phyloP scores from a whole-genome alignment of 2,113 vertebrate species.

The Geococcyx californianus region DNA sequence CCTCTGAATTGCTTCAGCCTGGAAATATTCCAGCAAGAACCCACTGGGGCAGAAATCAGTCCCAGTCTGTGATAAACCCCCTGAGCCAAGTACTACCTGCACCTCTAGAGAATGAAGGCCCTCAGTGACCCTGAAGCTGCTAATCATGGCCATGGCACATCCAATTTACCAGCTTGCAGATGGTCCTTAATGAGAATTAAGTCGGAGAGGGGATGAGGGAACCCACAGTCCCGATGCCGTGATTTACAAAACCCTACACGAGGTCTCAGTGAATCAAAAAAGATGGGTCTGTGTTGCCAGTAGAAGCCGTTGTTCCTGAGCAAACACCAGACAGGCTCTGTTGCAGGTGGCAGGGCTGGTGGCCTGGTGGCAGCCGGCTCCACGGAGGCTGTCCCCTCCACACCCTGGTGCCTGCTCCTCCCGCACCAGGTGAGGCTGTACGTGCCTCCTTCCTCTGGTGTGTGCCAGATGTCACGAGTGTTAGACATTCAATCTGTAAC shows the following conservation, averaged over 20 bases:
- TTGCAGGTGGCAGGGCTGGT: background rate
- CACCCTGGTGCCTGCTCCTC: background rate
- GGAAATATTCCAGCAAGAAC: background rate
- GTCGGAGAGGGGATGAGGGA: background rate
- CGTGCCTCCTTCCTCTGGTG: background rate
- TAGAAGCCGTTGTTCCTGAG: background rate
- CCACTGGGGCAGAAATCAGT: background rate
- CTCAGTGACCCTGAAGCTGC: background rate
- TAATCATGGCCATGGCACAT: background rate
- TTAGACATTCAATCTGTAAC: slow-evolving; percentile 13
- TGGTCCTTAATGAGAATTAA: background rate
- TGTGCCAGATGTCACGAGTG: background rate
- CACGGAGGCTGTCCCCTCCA: rapidly evolving
- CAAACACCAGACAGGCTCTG: background rate
- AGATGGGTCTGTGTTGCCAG: background rate
- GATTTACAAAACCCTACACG: background rate
- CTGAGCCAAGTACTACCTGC: background rate
- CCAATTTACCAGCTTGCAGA: background rate
- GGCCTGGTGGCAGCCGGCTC: background rate
- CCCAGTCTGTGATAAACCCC: background rate
- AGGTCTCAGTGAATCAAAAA: background rate
- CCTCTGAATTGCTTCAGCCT: background rate
- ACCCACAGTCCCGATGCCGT: background rate
- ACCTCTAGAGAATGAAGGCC: background rate
- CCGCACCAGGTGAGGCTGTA: background rate